Evolutionary conservation across 2,797 vertebrate genomes (phyloP), one percentile per base, ranked within the genome.

Genomic region (Crocodylus rhombifer): DNA sequence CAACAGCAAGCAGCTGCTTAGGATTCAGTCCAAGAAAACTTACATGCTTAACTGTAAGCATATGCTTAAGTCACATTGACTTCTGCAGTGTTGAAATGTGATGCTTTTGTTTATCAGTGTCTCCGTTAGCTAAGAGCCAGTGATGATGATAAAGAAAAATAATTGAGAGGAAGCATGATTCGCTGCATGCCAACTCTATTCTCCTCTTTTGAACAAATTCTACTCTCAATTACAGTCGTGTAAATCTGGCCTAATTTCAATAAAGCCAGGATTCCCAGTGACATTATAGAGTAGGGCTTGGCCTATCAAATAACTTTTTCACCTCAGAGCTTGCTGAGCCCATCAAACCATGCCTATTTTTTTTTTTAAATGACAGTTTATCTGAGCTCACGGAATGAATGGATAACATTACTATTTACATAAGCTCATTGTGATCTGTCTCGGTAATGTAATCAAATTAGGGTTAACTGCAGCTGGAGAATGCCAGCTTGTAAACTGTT

Each of bases 401-500:
- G 97, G 95, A 94, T 94, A 96, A 94, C 12, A 79, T 95, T 96
- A 94, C 92, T 94, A 91, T 96, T 96, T 95, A 97, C 81, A 95
- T 91, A 94, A 92, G 91, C 25, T 89, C 90, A 80, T 92, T 90
- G 96, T 95, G 96, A 97, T 97, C 97, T 96, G 97, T 97, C 97
- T 87, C 4, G 25, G 94, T 95, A 96, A 96, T 91, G 89, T 95
- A 95, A 95, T 96, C 96, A 91, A 95, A 96, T 96, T 90, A 95
- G 94, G 92, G 93, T 93, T 95, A 86, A 95, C 95, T 88, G 95
- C 96, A 94, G 96, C 96, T 92, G 92, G 93, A 93, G 95, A 90
- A 96, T 95, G 96, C 91, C 96, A 95, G 94, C 94, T 94, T 83
- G 89, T 97, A 95, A 97, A 95, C 96, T 95, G 95, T 94, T 94